Conservation (phyloP, 2,888 invertebrate species). For the Zygothrica quintamaculata region DNA sequence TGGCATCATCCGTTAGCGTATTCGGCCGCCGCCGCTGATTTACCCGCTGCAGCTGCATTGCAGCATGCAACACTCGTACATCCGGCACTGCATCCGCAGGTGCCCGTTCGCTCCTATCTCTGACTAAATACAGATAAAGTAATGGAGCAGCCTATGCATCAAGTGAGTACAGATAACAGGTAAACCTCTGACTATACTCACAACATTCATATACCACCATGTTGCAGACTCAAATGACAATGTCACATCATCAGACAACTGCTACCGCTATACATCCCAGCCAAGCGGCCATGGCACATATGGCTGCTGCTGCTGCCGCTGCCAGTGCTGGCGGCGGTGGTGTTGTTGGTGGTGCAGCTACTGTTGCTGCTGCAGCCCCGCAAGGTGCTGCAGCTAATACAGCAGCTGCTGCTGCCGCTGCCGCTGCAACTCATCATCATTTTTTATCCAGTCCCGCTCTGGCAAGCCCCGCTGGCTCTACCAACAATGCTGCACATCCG, state of each 20-base stretch:
- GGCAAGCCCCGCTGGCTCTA: conserved; percentile 92
- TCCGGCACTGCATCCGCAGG: conserved; percentile 98
- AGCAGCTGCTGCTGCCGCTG: conserved; percentile 63
- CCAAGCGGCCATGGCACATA: conserved; percentile 87
- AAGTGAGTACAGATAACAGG: conserved; percentile 77
- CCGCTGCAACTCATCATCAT: conserved; percentile 88
- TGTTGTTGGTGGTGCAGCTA: conserved; percentile 84
- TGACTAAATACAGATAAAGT: conserved; percentile 93
- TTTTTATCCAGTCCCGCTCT: conserved; percentile 96
- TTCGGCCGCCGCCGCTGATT: conserved; percentile 90
- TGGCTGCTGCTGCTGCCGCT: conserved; percentile 83
- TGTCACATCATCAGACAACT: conserved; percentile 85
- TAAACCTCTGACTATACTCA: not conserved
- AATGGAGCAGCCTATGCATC: conserved; percentile 85
- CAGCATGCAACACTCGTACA: conserved; percentile 96
- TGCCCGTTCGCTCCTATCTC: conserved; percentile 98
- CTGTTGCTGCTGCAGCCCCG: conserved; percentile 81
- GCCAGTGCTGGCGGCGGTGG: conserved; percentile 56
- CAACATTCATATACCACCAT: too few species aligned
- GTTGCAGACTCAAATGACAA: conserved; percentile 86
- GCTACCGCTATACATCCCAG: conserved; percentile 86
- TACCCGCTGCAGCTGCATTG: conserved; percentile 91
- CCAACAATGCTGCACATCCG: conserved; percentile 85
- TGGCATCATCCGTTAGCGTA: conserved; percentile 96
- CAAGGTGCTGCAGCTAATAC: conserved; percentile 62